These are phyloP conservation scores for roundworm (Caenorhabditis elegans) DNA, from an alignment of 1,140 invertebrate genomes.

Conservation along the genomic window DNA sequence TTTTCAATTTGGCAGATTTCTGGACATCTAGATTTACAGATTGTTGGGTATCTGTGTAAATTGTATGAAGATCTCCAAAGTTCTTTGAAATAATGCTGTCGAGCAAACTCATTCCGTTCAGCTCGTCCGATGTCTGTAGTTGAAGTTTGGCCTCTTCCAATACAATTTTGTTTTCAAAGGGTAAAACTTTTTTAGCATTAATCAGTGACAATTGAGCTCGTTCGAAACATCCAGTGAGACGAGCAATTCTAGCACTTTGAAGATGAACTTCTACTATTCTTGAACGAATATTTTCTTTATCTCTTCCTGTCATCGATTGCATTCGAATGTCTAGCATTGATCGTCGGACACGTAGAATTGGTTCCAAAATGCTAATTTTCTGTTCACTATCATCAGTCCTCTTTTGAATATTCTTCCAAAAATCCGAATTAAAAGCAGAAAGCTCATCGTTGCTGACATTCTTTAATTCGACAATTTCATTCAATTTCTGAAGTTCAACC, in stretches of 20 bases:
- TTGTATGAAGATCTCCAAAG: neutral
- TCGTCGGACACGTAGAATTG: neutral
- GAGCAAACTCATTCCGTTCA: neutral
- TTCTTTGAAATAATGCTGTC: neutral
- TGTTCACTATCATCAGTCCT: neutral
- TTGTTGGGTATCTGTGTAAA: neutral
- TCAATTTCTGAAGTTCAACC: neutral
- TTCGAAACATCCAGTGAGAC: neutral
- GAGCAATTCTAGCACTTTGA: constrained; percentile 7
- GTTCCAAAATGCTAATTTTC: neutral
- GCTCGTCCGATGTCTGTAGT: neutral
- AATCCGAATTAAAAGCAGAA: neutral
- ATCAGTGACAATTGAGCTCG: neutral
- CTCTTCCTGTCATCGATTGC: neutral
- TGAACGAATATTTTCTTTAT: neutral
- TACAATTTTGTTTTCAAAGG: neutral
- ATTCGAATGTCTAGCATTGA: neutral
- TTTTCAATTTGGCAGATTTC: neutral
- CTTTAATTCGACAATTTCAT: neutral
- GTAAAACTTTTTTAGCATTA: neutral
- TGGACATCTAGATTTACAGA: neutral
- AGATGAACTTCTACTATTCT: neutral
- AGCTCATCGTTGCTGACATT: neutral
- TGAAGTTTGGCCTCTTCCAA: neutral
- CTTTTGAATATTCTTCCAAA: neutral